These are phyloP conservation scores for Tetragonisca angustula DNA, from an alignment of 2,888 invertebrate species.

Conservation along the genomic window DNA sequence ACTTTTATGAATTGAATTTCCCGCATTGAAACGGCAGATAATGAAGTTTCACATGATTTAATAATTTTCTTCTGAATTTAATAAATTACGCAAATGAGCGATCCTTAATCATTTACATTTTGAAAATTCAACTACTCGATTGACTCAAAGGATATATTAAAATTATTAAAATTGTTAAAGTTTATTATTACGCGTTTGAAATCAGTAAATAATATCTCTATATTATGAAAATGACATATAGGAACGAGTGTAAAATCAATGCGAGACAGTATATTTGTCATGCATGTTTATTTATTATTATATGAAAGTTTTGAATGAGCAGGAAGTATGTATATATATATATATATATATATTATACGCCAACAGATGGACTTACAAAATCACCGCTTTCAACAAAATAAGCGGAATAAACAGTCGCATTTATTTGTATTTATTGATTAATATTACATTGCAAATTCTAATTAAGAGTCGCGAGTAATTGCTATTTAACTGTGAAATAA, in stretches of 20 bases:
- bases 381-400: slow-evolving; percentile 2
- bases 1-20: background rate
- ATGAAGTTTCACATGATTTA: background rate
- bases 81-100: background rate
- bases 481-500: background rate
- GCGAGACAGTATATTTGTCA: background rate
- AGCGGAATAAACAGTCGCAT: background rate
- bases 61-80: background rate
- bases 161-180: background rate
- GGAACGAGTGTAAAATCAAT: background rate
- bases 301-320: background rate
- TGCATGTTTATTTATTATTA: background rate
- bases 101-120: background rate
- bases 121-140: background rate
- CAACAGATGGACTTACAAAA: background rate
- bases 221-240: background rate
- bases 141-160: background rate
- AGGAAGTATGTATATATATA: background rate
- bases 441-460: background rate
- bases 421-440: slow-evolving; percentile 18
- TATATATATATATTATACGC: too few relatives aligned
- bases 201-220: background rate
- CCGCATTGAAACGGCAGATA: background rate
- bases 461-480: background rate
- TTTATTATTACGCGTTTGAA: background rate